Evolutionary conservation across 1,140 invertebrate species (phyloP), one percentile per base, ranked within the genome.

Genomic region (Drosophila saltans): DNA sequence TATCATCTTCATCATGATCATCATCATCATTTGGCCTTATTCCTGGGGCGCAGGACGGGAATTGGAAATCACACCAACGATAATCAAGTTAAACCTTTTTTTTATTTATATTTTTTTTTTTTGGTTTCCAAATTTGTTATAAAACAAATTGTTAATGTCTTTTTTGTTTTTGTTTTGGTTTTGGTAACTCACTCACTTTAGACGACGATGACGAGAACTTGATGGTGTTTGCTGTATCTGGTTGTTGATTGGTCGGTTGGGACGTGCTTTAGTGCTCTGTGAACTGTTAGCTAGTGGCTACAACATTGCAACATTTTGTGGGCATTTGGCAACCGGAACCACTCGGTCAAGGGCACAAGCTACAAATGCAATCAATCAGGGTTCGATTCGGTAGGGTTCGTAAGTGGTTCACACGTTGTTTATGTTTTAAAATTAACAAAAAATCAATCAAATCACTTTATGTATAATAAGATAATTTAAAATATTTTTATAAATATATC

Each of bases 61-160:
- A 84, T 75, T 83, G 84, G 75, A 89, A 90, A 90, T 90, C 86
- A 90, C 85, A 90, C 81, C 81, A 85, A 85, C 78, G 76, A 85
- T 84, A 79, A 90, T 90, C 79, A 90, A 81, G 74, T 72, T 43
- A 74, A 88, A 90, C 81, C 71, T 78, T 79, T 75, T 75, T 57
- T 58, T 43, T 65, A 41, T 45, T 58, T 70, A 67, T 73, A 39
- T 60, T 36, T 57, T 26, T 52, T 48, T 77, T 71, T 40, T 24
- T 61, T 80, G 64, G n/a, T 77, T 78, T 86, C 82, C 82, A 86
- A 82, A 86, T 86, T 90, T 89, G 78, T 90, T 86, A 86, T 71
- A 90, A 89, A 89, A 89, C 86, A 89, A 83, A 84, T 90, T 90
- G 66, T 76, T 40, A 33, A 66, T 70, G 33, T 58, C 9, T 66